Conservation (phyloP, 35 echinoderm and acorn worm genomes). For the Stichopus chloronotus region DNA sequence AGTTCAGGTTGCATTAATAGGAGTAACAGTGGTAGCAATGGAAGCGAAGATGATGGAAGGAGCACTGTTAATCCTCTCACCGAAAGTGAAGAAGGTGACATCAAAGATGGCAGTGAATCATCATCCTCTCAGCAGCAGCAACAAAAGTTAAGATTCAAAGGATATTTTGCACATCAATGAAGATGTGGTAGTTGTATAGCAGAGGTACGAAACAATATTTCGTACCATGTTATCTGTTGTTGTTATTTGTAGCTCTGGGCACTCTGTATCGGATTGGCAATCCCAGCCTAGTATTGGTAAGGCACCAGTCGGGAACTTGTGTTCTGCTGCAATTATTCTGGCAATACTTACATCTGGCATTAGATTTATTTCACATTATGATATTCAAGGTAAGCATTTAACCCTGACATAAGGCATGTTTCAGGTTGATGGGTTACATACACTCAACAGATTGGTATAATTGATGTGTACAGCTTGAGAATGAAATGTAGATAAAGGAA, state of each 20-base stretch:
- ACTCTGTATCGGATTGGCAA: slow-evolving; percentile 3
- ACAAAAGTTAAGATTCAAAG: background rate
- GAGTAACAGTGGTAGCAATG: no score
- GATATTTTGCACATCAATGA: slow-evolving; percentile 3
- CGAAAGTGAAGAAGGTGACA: no score
- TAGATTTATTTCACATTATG: slow-evolving; percentile 31
- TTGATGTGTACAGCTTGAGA: background rate
- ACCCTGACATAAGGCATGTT: slow-evolving; percentile 34
- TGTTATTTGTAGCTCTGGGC: slow-evolving; percentile 14
- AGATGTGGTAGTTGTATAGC: background rate
- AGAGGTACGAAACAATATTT: background rate
- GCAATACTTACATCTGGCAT: slow-evolving; percentile 42
- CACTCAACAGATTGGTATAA: no score
- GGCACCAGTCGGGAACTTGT: slow-evolving; percentile 49
- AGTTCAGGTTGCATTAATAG: no score
- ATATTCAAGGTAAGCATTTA: slow-evolving; percentile 45
- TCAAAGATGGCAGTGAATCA: no score
- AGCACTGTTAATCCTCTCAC: no score
- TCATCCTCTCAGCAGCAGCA: no score
- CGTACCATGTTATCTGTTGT: slow-evolving; percentile 42
- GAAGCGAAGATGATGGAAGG: no score
- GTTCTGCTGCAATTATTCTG: slow-evolving; percentile 43
- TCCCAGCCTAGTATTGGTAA: slow-evolving; percentile 52
- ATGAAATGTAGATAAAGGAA: background rate
- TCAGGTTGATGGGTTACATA: no score